Percentiles rank a stretch among this genome's conserved stretches.
Conservation (phyloP, 1,140 invertebrate species). For the Pseudomyrmex flavicornis region DNA sequence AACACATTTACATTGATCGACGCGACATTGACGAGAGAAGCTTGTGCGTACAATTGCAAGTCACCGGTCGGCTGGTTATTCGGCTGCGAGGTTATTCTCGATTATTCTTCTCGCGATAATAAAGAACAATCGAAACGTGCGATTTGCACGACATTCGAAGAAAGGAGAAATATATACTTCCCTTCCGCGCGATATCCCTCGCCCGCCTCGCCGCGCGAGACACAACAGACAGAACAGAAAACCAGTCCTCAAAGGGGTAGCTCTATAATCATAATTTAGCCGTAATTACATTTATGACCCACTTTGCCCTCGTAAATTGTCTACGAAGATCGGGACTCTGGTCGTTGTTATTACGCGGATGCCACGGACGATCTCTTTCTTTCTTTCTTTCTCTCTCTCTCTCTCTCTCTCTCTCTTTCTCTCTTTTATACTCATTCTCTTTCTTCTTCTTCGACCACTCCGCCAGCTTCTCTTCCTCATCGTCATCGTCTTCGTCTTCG, state of each 20-base stretch:
- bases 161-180: not conserved
- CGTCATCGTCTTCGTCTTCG: slow-evolving; percentile 12
- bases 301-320: slow-evolving; percentile 84
- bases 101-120: not conserved
- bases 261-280: slow-evolving; percentile 84
- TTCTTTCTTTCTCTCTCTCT: slow-evolving; percentile 43
- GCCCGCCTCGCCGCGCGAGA: not conserved
- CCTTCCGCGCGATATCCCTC: slow-evolving; percentile 1
- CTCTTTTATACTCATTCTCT: slow-evolving; percentile 25
- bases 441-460: slow-evolving; percentile 19
- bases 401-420: slow-evolving; percentile 24
- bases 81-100: not conserved
- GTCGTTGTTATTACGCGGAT: slow-evolving; percentile 74
- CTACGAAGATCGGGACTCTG: slow-evolving; percentile 72
- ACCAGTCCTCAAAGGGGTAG: slow-evolving; percentile 69
- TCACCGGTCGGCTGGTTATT: slow-evolving; percentile 27
- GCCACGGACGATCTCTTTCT: slow-evolving; percentile 55
- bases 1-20: slow-evolving; percentile 35
- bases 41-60: slow-evolving; percentile 25
- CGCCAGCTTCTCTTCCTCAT: slow-evolving; percentile 6
- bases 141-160: slow-evolving; percentile 49
- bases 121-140: slow-evolving; percentile 34
- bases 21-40: slow-evolving; percentile 49
- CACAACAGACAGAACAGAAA: slow-evolving; percentile 35
- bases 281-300: slow-evolving; percentile 85